phyloP scores from a whole-genome alignment of 35 echinoderm and acorn worm genomes.

The Lytechinus pictus region DNA sequence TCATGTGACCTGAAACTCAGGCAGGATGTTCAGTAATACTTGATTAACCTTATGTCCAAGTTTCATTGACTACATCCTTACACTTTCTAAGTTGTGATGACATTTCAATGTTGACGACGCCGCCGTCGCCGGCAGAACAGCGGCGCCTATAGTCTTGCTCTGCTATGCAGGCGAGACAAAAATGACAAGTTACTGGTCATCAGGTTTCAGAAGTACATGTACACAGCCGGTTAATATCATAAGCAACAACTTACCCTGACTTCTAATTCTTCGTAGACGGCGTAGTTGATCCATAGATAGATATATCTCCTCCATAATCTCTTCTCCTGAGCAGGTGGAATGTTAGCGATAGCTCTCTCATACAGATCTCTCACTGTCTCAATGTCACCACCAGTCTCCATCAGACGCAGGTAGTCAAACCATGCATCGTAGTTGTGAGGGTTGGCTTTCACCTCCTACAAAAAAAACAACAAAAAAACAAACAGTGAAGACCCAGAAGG shows the following conservation, averaged over 20 bases:
- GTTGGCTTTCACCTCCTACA: conserved; percentile 93
- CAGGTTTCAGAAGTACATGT: too few species aligned
- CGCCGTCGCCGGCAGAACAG: too few species aligned
- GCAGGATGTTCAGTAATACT: too few species aligned
- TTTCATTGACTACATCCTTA: too few species aligned
- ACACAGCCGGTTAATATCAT: too few species aligned
- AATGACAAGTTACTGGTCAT: too few species aligned
- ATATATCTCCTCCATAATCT: conserved; percentile 93
- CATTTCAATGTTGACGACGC: too few species aligned
- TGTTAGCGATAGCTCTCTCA: conserved; percentile 95
- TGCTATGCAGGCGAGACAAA: too few species aligned
- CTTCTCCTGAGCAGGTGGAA: conserved; percentile 93
- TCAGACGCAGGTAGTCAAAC: conserved; percentile 96
- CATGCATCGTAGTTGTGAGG: conserved; percentile 97
- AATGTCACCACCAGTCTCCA: conserved; percentile 81
- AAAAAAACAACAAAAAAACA: background rate
- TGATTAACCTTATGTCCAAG: too few species aligned
- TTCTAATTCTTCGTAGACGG: conserved; percentile 96
- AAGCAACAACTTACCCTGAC: conserved; percentile 58
- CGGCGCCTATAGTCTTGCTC: too few species aligned
- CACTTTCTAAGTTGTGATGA: too few species aligned
- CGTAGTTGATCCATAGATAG: conserved; percentile 99
- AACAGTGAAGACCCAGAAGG: background rate
- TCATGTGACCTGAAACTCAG: too few species aligned
- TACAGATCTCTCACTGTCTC: conserved; percentile 90